Evolutionary conservation across 35 echinoderm and acorn worm species (phyloP).

Genomic region (Stichopus chloronotus): DNA sequence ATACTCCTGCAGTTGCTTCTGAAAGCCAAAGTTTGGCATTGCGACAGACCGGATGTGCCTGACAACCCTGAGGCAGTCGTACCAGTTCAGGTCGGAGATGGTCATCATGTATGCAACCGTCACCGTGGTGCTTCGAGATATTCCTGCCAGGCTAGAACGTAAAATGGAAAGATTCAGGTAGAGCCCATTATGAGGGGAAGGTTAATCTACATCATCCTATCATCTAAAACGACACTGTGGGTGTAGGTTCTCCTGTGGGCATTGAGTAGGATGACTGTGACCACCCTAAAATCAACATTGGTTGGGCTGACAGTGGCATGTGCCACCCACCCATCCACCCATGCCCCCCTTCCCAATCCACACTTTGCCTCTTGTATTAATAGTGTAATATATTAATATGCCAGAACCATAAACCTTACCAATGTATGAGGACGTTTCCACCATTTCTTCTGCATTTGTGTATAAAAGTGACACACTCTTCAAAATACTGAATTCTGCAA

Average conservation of each 20-base stretch:
- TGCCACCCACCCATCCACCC: no score
- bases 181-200: not conserved
- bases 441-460: slow-evolving; percentile 81
- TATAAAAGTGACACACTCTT: slow-evolving; percentile 75
- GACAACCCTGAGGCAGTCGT: slow-evolving; percentile 81
- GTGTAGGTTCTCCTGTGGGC: no score
- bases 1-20: slow-evolving; percentile 92
- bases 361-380: no score
- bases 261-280: no score
- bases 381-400: not conserved
- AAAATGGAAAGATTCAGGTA: not conserved
- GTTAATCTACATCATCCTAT: not conserved
- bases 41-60: slow-evolving; percentile 74
- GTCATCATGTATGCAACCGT: slow-evolving; percentile 98
- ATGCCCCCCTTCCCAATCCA: no score
- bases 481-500: slow-evolving; percentile 85
- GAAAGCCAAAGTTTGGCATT: slow-evolving; percentile 96
- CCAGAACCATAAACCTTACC: slow-evolving; percentile 54
- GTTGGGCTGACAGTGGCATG: no score
- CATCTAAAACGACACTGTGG: no score
- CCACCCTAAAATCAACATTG: no score
- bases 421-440: slow-evolving; percentile 82
- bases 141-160: slow-evolving; percentile 78
- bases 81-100: slow-evolving; percentile 79
- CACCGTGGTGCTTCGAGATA: slow-evolving; percentile 87